Evolutionary conservation across 2,888 invertebrate genomes (phyloP), one percentile per base, ranked within the genome.

Genomic region (Ypsolopha sequella): DNA sequence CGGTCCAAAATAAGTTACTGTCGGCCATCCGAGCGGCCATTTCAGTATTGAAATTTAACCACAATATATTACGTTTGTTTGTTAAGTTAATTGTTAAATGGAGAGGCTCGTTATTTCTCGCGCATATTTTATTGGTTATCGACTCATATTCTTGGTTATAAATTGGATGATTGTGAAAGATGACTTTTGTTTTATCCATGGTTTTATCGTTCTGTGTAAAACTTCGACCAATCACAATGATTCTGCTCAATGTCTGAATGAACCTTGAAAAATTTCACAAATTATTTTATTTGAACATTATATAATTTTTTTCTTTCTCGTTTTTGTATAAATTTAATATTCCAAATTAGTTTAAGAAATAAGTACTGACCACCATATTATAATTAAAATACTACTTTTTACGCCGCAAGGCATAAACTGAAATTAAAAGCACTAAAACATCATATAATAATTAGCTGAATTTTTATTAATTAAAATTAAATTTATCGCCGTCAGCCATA

Each of bases 21-120:
- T 60, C 60, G 55, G 60, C 60, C 66, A 65, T 70, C 66, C 54
- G 52, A 9, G 67, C 67, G 71, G 76, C 76, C 74, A 77, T 77
- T 72, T 75, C 76, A 57, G 76, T 81, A 82, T 84, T 80, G 79
- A 84, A 82, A 78, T 79, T 81, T 79, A 84, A 76, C 72, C 71
- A 81, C 78, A 80, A 85, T 86, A 84, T 84, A 86, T 86, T 84
- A 86, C 76, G 68, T 85, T 84, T 86, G 86, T 87, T 87, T 86
- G 86, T 86, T 82, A 82, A 85, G 86, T 86, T 86, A 86, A 87
- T 87, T 86, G 81, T 78, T 84, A 81, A 86, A 84, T 78, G 79
- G 77, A 67, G 70, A 66, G 69, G 65, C 72, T 85, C 85, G 85
- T 86, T 86, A 82, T 76, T 70, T 67, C 72, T 66, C 70, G 69